phyloP scores from a whole-genome alignment of 2,113 vertebrate species.

The Protobothrops mucrosquamatus region DNA sequence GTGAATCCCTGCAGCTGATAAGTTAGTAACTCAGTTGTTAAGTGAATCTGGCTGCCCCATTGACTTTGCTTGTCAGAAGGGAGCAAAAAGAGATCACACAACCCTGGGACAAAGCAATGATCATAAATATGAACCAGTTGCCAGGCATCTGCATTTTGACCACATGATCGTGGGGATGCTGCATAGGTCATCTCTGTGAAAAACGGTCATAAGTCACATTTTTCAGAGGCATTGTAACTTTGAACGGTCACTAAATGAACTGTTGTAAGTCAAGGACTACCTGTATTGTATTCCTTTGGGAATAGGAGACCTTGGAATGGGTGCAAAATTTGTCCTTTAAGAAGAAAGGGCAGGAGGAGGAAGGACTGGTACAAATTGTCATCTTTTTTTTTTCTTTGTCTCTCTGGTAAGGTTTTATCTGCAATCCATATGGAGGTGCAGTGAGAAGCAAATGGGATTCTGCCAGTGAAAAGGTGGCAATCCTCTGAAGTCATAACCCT shows the following conservation, averaged over 20 bases:
- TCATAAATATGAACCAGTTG: not conserved
- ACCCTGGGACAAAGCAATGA: not conserved
- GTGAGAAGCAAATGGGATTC: not conserved
- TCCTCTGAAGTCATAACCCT: not conserved
- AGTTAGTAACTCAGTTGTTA: not conserved
- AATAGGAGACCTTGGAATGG: not conserved
- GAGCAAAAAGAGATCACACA: not conserved
- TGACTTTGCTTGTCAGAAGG: not conserved
- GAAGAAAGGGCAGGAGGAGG: not conserved
- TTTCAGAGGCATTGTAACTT: not conserved
- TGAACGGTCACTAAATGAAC: not conserved
- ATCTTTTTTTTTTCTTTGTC: not conserved
- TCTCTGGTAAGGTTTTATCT: not conserved
- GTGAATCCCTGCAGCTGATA: not conserved
- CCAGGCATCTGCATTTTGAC: not conserved
- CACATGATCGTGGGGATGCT: not conserved
- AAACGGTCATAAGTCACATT: not conserved
- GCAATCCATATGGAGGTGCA: not conserved
- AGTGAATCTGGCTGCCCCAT: not conserved
- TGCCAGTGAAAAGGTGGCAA: not conserved
- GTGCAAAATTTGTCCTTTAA: not conserved
- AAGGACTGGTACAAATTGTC: not conserved
- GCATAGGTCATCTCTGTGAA: not conserved
- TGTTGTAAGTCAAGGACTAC: not conserved
- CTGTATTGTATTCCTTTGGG: not conserved